Base-by-base conservation (phyloP, 2,113 vertebrate species). In the Eurypyga helias region DNA sequence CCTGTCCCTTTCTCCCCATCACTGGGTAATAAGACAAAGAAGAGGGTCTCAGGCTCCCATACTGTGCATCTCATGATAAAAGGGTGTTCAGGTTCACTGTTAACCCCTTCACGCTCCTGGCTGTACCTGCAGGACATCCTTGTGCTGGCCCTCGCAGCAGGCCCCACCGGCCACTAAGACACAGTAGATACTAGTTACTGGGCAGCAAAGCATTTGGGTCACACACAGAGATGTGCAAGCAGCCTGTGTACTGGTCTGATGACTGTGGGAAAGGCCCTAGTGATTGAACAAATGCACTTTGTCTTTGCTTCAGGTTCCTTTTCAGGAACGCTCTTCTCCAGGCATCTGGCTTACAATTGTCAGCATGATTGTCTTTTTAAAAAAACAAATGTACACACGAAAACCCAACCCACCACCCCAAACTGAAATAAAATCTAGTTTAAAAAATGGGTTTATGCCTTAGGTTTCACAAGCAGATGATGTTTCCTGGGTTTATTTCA, bases 341-440 rank as follows among this genome's bases (percentile, higher is more conserved):
- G 17, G 46, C 11, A 41, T 48, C 57, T 93, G 57, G 26, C 49
- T 89, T 80, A 54, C 9, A 75, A 8, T 7, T 55, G 52, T 65
- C 48, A 55, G 17, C 13, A 25, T 41, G 15, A 46, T 85, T 92
- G 23, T 69, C 46, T 86, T 73, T 28, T 41, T 45, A 41, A 57
- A 83, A 31, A 70, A 48, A 9, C 7, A 23, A n/a, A n/a, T n/a
- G n/a, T 13, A 36, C 7, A 18, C 3, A 45, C 45, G 52, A 46
- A 36, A 38, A 7, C 1, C 2, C 38, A 7, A 0, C 2, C 38
- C 25, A 62, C 26, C 2, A 2, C 0, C 2, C 10, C 2, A 58
- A 69, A 33, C 17, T 21, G 14, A 34, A 41, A 19, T 65, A 49
- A 94, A 83, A 49, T 38, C 16, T 57, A 43, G 62, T 34, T 7